Percentiles rank a stretch among this genome's conserved stretches.
Evolutionary conservation across 2,888 invertebrate species (phyloP).

Genomic region (Trypoxylon attenuatum): DNA sequence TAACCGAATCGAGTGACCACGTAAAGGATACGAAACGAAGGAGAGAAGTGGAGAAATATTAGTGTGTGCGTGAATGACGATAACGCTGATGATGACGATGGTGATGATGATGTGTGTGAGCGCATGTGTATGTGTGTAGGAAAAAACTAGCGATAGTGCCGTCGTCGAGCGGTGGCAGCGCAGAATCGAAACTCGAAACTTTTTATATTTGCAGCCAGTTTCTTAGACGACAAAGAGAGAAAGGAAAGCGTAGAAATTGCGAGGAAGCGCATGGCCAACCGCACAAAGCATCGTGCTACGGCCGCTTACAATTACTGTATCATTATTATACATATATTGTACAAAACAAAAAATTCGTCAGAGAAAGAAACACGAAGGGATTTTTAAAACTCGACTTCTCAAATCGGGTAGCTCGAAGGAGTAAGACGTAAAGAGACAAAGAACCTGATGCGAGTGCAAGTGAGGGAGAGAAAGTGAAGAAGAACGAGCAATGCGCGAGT

Average conservation of each 20-base stretch:
- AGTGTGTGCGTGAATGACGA: constrained; percentile 10
- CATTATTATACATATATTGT: constrained; percentile 52
- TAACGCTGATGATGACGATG: too few species aligned
- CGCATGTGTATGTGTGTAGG: constrained; percentile 39
- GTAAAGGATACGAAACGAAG: constrained; percentile 5
- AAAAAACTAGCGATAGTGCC: constrained; percentile 29
- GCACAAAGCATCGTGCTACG: too few species aligned
- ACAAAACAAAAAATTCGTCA: constrained; percentile 55
- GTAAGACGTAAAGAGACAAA: constrained; percentile 13
- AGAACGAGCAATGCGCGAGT: constrained; percentile 33
- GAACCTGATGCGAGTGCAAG: constrained; percentile 1
- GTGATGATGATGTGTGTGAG: constrained; percentile 12
- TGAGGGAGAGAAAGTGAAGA: constrained; percentile 17
- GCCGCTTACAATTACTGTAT: constrained; percentile 36
- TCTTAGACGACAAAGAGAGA: constrained; percentile 33
- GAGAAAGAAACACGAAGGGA: constrained; percentile 37
- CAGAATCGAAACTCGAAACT: constrained; percentile 42
- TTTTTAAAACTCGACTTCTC: constrained; percentile 26
- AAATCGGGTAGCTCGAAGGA: constrained; percentile 21
- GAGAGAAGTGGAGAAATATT: constrained; percentile 14
- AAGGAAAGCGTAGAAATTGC: constrained; percentile 18
- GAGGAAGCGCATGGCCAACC: constrained; percentile 17
- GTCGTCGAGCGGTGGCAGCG: constrained; percentile 48
- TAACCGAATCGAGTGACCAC: constrained; percentile 6
- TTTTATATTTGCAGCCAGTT: constrained; percentile 61